Percentiles rank a stretch among this genome's conserved stretches.
Evolutionary conservation across 2,888 invertebrate genomes (phyloP).

Genomic region (Meandrusa payeni): DNA sequence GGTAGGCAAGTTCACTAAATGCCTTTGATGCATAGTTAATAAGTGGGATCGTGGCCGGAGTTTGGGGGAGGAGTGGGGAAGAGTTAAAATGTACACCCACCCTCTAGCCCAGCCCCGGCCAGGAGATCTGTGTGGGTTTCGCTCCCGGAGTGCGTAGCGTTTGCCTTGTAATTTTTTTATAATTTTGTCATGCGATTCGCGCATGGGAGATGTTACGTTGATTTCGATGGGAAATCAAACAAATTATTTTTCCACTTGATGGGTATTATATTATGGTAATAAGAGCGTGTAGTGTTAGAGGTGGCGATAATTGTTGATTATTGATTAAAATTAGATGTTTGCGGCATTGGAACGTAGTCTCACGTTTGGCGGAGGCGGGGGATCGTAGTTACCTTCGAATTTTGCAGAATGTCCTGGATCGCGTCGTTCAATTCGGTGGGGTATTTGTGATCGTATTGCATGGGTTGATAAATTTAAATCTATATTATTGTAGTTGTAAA

Average conservation of each 20-base stretch:
- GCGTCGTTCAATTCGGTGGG: constrained; percentile 74
- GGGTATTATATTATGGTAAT: constrained; percentile 52
- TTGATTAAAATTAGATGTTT: constrained; percentile 78
- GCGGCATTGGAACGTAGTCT: constrained; percentile 67
- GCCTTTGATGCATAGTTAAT: constrained; percentile 39
- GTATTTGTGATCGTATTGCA: constrained; percentile 76
- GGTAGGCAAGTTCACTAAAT: constrained; percentile 24
- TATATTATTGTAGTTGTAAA: constrained; percentile 59
- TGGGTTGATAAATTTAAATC: constrained; percentile 68
- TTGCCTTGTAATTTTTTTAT: constrained; percentile 59
- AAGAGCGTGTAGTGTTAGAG: constrained; percentile 75
- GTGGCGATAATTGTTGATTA: constrained; percentile 80
- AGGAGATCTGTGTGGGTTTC: constrained; percentile 7
- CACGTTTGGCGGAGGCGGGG: constrained; percentile 35
- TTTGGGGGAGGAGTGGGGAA: background rate
- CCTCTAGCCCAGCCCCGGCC: no score
- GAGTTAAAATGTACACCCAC: background rate
- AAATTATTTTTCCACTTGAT: constrained; percentile 80
- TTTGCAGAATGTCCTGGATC: constrained; percentile 58
- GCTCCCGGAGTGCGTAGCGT: constrained; percentile 32
- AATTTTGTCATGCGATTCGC: constrained; percentile 59
- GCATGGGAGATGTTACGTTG: constrained; percentile 66
- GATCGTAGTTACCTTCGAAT: constrained; percentile 60
- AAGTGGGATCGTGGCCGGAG: constrained; percentile 38
- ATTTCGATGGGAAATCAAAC: constrained; percentile 73